Conservation (phyloP, 2,113 vertebrate species). For the Garra rufa region DNA sequence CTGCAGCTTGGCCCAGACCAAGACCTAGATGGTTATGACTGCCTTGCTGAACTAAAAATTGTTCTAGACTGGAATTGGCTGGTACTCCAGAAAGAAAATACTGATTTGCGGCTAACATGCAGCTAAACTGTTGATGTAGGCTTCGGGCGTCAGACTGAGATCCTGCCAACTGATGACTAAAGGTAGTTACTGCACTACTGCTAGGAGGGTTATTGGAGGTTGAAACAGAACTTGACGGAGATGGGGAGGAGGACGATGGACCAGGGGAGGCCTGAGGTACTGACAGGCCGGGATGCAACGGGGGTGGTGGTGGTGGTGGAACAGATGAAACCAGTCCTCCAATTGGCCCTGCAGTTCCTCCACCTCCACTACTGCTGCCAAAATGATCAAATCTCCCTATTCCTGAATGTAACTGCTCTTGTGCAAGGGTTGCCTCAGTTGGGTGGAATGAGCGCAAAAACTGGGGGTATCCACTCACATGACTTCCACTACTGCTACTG, state of each 20-base stretch:
- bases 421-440: constrained; percentile 80
- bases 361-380: constrained; percentile 76
- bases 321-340: constrained; percentile 79
- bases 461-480: constrained; percentile 79
- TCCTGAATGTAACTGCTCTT: constrained; percentile 79
- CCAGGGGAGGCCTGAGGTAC: constrained; percentile 79
- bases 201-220: constrained; percentile 78
- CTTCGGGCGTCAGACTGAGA: constrained; percentile 81
- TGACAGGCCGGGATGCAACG: constrained; percentile 79
- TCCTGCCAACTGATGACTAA: constrained; percentile 80
- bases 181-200: constrained; percentile 80
- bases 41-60: constrained; percentile 83
- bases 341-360: constrained; percentile 28
- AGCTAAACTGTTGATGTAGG: constrained; percentile 84
- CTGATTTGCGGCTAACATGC: constrained; percentile 84
- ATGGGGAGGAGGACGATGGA: constrained; percentile 79
- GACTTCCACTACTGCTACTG: constrained; percentile 75
- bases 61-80: constrained; percentile 81
- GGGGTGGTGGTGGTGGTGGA: constrained; percentile 80
- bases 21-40: constrained; percentile 81
- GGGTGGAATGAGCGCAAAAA: constrained; percentile 83
- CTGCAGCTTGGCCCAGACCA: constrained; percentile 75
- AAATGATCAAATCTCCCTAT: constrained; percentile 83
- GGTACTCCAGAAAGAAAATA: constrained; percentile 83
- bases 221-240: constrained; percentile 79